phyloP scores from a whole-genome alignment of 2,113 vertebrate species.

The Carettochelys insculpta region DNA sequence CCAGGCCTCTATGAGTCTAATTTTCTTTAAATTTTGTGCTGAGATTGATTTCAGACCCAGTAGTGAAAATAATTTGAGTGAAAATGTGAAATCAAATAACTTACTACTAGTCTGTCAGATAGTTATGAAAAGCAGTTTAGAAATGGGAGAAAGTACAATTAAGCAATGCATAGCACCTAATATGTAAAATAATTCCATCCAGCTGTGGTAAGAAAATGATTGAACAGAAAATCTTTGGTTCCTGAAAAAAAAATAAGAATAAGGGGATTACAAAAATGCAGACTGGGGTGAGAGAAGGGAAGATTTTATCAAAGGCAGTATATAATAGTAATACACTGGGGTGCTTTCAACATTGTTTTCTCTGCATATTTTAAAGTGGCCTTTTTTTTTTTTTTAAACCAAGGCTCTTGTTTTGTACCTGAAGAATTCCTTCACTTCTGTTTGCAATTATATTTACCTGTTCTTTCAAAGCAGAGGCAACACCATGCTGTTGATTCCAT shows the following conservation, averaged over 20 bases:
- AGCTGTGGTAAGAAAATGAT: slow-evolving; percentile 19
- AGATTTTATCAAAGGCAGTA: neutral
- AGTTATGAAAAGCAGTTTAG: slow-evolving; percentile 38
- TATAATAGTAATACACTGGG: neutral
- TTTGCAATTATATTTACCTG: neutral
- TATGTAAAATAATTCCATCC: slow-evolving; percentile 28
- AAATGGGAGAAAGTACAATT: slow-evolving; percentile 29
- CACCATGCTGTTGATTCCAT: neutral
- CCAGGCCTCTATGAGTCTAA: neutral
- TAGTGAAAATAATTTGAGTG: slow-evolving; percentile 44
- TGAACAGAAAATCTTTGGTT: slow-evolving; percentile 5
- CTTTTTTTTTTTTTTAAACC: neutral
- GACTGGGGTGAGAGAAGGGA: neutral
- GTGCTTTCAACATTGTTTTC: neutral
- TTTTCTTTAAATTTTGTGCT: slow-evolving; percentile 8
- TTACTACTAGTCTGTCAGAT: slow-evolving; percentile 2
- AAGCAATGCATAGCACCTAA: slow-evolving; percentile 10
- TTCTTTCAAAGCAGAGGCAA: neutral
- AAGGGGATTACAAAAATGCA: neutral
- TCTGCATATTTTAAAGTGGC: neutral
- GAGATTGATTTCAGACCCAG: slow-evolving; percentile 40
- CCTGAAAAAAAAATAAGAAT: neutral
- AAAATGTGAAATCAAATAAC: slow-evolving; percentile 51
- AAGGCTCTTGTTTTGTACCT: neutral
- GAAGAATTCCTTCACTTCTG: neutral